These are phyloP conservation scores for Drosophila stalkeri DNA, from an alignment of 2,888 invertebrate genomes.

Conservation along the genomic window DNA sequence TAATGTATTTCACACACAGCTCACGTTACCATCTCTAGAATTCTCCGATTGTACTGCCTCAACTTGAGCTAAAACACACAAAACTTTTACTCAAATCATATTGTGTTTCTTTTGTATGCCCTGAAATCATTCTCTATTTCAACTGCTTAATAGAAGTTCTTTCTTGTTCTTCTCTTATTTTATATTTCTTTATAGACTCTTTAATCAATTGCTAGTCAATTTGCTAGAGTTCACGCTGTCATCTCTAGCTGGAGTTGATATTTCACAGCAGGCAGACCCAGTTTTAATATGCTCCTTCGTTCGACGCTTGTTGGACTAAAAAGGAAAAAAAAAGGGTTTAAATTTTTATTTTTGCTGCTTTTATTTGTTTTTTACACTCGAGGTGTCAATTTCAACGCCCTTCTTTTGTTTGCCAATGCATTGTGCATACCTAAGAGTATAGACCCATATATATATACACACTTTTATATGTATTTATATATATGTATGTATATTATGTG, in stretches of 20 bases:
- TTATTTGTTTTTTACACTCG: constrained; percentile 75
- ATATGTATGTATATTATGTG: constrained; percentile 9
- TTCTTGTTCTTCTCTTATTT: too few relatives aligned
- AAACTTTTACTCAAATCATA: too few relatives aligned
- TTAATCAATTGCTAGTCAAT: neutral
- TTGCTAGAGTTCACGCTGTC: constrained; percentile 27
- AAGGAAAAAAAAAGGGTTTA: constrained; percentile 51
- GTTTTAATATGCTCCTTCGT: constrained; percentile 52
- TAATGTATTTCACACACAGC: neutral
- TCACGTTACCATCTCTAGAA: neutral
- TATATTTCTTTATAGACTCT: neutral
- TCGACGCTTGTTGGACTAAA: constrained; percentile 37
- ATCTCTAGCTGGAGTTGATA: constrained; percentile 45
- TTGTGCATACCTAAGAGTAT: constrained; percentile 17
- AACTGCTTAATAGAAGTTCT: too few relatives aligned
- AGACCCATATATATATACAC: constrained; percentile 13
- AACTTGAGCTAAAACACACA: too few relatives aligned
- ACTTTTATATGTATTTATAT: neutral
- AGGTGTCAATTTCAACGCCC: constrained; percentile 85
- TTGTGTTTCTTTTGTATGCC: too few relatives aligned
- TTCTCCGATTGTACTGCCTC: too few relatives aligned
- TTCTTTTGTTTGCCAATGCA: constrained; percentile 70
- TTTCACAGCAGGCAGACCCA: constrained; percentile 55
- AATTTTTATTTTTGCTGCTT: constrained; percentile 53
- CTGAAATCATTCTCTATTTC: too few relatives aligned